A percentile compares a stretch with the other conserved stretches of the same genome.
phyloP scores from a whole-genome alignment of 2,888 invertebrate species.

The Hymenopus coronatus region DNA sequence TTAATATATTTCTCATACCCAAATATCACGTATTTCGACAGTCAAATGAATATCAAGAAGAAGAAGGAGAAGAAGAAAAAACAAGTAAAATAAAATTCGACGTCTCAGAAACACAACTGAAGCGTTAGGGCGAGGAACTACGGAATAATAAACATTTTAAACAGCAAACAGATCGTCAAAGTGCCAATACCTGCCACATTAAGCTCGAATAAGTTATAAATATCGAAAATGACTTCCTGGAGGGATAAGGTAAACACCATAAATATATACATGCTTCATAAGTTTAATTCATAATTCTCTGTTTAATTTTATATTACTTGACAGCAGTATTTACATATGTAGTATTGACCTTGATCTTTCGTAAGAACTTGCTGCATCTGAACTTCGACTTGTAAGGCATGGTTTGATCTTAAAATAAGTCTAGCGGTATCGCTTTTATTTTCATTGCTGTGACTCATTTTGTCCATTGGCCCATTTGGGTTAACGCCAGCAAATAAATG shows the following conservation, averaged over 20 bases:
- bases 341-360: neutral
- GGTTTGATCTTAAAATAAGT: neutral
- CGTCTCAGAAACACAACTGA: neutral
- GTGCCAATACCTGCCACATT: neutral
- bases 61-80: neutral
- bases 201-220: neutral
- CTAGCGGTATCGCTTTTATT: neutral
- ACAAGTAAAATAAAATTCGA: neutral
- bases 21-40: neutral
- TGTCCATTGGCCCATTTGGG: neutral
- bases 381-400: neutral
- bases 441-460: neutral
- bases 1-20: neutral
- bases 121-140: neutral
- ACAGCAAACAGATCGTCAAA: neutral
- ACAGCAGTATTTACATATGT: neutral
- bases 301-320: neutral
- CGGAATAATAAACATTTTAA: neutral
- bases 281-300: neutral
- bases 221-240: slow-evolving; percentile 25
- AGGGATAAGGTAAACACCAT: slow-evolving; percentile 26
- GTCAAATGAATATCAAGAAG: neutral
- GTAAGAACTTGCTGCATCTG: neutral
- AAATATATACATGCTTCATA: neutral
- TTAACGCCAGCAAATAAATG: neutral